A percentile compares a stretch with the other conserved stretches of the same genome.
Evolutionary conservation across 2,113 vertebrate genomes (phyloP).

Genomic region (Myodes glareolus): DNA sequence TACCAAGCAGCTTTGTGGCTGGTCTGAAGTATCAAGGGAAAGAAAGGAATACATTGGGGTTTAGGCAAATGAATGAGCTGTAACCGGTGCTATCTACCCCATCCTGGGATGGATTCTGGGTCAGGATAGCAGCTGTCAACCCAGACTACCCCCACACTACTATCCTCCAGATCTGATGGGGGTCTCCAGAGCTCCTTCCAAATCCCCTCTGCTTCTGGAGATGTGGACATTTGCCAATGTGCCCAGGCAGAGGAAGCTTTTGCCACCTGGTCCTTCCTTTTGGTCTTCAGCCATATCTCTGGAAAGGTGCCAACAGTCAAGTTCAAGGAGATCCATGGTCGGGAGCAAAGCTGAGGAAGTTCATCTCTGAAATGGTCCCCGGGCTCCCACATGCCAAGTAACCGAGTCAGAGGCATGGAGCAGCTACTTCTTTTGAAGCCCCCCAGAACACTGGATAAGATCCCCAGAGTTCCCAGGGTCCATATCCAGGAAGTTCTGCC

Average conservation of each 20-base stretch:
- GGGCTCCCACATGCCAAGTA: background rate
- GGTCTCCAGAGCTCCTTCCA: background rate
- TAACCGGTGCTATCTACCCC: background rate
- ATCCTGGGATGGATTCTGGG: background rate
- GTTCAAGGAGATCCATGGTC: background rate
- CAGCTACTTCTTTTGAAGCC: background rate
- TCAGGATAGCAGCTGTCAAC: background rate
- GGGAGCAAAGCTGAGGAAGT: background rate
- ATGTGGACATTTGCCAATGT: background rate
- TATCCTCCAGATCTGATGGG: background rate
- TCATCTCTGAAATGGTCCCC: background rate
- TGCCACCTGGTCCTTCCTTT: background rate
- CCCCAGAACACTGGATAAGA: background rate
- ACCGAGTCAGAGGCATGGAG: background rate
- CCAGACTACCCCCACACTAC: background rate
- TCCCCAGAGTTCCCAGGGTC: background rate
- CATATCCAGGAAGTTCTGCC: background rate
- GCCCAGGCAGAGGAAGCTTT: background rate
- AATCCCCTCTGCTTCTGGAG: background rate
- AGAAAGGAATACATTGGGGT: background rate
- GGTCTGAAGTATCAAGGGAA: background rate
- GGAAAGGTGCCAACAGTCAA: background rate
- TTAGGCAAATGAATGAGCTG: background rate
- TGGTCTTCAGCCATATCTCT: background rate
- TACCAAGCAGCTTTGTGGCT: background rate